Evolutionary conservation across 2,797 vertebrate species (phyloP), one percentile per base, ranked within the genome.

Genomic region (Rousettus madagascariensis): DNA sequence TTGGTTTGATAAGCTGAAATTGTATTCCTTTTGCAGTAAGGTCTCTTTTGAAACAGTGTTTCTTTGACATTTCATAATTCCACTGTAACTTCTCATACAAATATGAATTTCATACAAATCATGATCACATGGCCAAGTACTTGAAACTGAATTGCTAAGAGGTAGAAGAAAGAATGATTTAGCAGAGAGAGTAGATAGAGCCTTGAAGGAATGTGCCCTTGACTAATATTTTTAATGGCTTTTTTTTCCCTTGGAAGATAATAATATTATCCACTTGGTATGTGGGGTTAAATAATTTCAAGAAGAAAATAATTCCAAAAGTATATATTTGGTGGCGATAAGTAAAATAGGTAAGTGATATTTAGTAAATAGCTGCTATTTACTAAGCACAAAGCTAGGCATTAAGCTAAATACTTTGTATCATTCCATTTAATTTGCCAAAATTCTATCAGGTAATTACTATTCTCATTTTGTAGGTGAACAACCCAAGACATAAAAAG

Each of bases 1-100:
- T 90, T 86, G 33, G 57, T 89, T 96, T 95, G 55, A 69, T 82
- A 55, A 83, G 22, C 46, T 83, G 49, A 92, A 63, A 82, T 61
- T 79, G 43, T 75, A 51, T 92, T 86, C n/a, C 41, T 71, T 78
- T 91, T 61, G 75, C 93, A 61, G 6, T 26, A 33, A 46, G 13
- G 17, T 51, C 30, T 85, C 46, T 91, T 90, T 71, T 71, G 55
- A 95, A 87, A 65, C 8, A 59, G 30, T 9, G 46, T 87, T 84
- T 24, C 43, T 41, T 72, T 95, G 93, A 53, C 20, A 55, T 82
- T 88, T 90, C 61, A 38, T 57, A 85, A 74, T 95, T 92, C 55
- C 61, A 71, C n/a, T 72, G 15, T 59, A 83, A 94, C 30, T 84
- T 86, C 43, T 53, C 22, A n/a, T 46, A 26, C n/a, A 95, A 36